Percentiles rank a stretch among this genome's conserved stretches.
These are phyloP conservation scores for Rhabdomys pumilio DNA, from an alignment of 2,797 vertebrate genomes.

Conservation along the genomic window DNA sequence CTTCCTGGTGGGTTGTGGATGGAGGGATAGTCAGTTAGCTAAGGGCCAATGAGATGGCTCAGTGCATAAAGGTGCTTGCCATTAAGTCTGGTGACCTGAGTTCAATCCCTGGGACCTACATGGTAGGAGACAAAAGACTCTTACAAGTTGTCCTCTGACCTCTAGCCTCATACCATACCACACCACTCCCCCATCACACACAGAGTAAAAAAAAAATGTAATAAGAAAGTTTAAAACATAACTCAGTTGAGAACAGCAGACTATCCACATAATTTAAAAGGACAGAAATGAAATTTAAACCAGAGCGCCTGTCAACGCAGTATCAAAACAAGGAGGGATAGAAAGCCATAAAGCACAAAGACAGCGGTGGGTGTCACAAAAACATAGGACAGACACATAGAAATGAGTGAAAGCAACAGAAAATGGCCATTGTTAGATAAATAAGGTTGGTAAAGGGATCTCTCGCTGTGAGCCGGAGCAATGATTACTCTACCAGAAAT, in stretches of 20 bases:
- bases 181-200: neutral
- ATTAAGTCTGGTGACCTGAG: neutral
- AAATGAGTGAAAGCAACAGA: constrained; percentile 13
- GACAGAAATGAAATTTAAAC: neutral
- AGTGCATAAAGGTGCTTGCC: neutral
- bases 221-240: neutral
- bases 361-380: neutral
- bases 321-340: neutral
- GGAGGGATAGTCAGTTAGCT: neutral
- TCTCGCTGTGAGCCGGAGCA: neutral
- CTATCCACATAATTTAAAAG: neutral
- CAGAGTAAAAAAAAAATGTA: neutral
- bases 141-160: neutral
- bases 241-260: neutral
- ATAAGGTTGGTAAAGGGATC: neutral
- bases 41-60: neutral
- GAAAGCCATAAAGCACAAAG: neutral
- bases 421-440: neutral
- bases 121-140: neutral
- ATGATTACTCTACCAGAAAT: neutral
- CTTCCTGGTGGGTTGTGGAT: neutral
- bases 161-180: neutral
- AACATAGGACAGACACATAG: neutral
- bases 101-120: too few species aligned
- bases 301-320: neutral